These are phyloP conservation scores for Eonycteris spelaea DNA, from an alignment of 2,113 vertebrate genomes.

Conservation along the genomic window DNA sequence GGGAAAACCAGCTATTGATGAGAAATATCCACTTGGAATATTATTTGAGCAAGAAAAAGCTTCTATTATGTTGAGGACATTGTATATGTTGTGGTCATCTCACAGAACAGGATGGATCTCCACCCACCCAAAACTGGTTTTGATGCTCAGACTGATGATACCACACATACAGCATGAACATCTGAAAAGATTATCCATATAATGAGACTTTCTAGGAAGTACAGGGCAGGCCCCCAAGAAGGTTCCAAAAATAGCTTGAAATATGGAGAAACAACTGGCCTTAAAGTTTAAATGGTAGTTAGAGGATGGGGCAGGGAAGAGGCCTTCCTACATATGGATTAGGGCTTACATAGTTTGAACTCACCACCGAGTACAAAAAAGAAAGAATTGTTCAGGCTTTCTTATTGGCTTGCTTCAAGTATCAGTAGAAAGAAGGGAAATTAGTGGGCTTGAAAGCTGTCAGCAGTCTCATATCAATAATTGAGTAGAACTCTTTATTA, in stretches of 20 bases:
- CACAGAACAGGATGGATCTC: neutral
- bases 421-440: neutral
- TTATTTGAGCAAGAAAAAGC: neutral
- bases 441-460: neutral
- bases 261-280: neutral
- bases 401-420: neutral
- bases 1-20: neutral
- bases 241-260: neutral
- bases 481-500: neutral
- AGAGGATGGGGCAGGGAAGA: neutral
- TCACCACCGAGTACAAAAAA: neutral
- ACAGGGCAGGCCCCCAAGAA: neutral
- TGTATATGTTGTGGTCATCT: neutral
- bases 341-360: neutral
- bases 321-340: neutral
- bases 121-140: neutral
- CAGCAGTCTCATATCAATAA: neutral
- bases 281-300: slow-evolving; percentile 6
- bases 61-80: neutral
- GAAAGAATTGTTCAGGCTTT: neutral
- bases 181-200: neutral
- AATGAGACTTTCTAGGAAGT: neutral
- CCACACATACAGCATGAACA: neutral
- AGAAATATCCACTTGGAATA: neutral
- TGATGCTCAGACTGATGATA: neutral